Evolutionary conservation across 1,140 invertebrate genomes (phyloP).

Genomic region (Protaetia brevitarsis): DNA sequence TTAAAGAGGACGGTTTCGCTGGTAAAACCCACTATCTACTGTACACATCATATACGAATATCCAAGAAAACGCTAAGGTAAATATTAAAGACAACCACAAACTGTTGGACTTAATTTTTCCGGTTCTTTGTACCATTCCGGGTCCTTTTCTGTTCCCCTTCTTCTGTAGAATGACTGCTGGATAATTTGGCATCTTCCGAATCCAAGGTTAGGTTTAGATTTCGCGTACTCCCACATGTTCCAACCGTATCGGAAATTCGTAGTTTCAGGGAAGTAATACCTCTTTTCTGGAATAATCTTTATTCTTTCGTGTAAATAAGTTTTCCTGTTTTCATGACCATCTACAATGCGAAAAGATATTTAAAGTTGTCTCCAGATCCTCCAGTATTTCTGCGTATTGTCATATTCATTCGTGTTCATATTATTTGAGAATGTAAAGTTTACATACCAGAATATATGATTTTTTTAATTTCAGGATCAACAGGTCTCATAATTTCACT

Average conservation of each 20-base stretch:
- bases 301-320: slow-evolving; percentile 38
- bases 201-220: slow-evolving; percentile 31
- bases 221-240: slow-evolving; percentile 41
- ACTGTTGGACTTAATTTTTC: slow-evolving; percentile 39
- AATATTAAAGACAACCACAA: slow-evolving; percentile 34
- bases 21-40: slow-evolving; percentile 6
- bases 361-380: background rate
- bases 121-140: slow-evolving; percentile 45
- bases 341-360: background rate
- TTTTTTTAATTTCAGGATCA: slow-evolving; percentile 34
- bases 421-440: no score
- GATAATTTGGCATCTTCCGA: slow-evolving; percentile 43
- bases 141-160: slow-evolving; percentile 41
- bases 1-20: slow-evolving; percentile 18
- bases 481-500: slow-evolving; percentile 40
- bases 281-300: slow-evolving; percentile 41
- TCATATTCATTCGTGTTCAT: no score
- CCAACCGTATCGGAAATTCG: slow-evolving; percentile 45
- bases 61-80: slow-evolving; percentile 25
- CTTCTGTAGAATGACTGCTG: slow-evolving; percentile 45
- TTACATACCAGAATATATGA: slow-evolving; percentile 35
- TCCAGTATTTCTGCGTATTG: background rate
- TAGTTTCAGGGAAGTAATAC: slow-evolving; percentile 45
- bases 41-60: slow-evolving; percentile 13
- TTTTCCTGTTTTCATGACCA: slow-evolving; percentile 3